Evolutionary conservation across 2,888 invertebrate genomes (phyloP), one percentile per base, ranked within the genome.

Genomic region (Caenorhabditis parvicauda): DNA sequence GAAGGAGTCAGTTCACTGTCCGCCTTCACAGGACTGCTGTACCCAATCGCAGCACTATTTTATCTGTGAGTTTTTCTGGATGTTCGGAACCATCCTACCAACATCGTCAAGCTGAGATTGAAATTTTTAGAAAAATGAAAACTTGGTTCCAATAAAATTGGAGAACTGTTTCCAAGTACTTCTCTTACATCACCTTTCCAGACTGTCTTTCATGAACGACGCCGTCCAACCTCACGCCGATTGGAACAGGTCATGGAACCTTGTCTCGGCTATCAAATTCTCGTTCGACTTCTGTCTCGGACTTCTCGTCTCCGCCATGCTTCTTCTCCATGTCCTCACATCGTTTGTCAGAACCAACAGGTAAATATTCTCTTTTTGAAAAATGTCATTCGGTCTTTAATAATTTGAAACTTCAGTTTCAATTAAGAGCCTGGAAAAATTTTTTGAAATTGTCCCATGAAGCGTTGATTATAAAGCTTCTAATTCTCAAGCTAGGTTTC

Each of bases 21-120:
- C 37, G 74, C 74, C 9, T 43, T 77, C 38, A 54, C 74, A 32
- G 70, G 64, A 3, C 57, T 63, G 0, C 37, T 75, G 28, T 75
- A 72, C 44, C 73, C 72, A 5, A 50, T 75, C 6, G 60, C 62
- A 1, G 67, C 69, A 0, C 44, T 75, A 6, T 72, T 76, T 50
- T 72, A 67, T 54, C 60, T 70, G 67, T 64, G 42, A 54, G 54
- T 54, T 44, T 45, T 28, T 25, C 17, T 12, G 24, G n/a, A 17
- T 45, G 12, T n/a, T 45, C 32, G 21, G 14, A 14, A 17, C 7
- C 45, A 12, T 9, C 14, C 45, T 44, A 12, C 14, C 22, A 14
- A 12, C 45, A 12, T 24, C 25, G 12, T 27, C n/a, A n/a, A n/a
- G n/a, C n/a, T n/a, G n/a, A n/a, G n/a, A n/a, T n/a, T n/a, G n/a